Percentiles rank a stretch among this genome's conserved stretches.
Conservation (phyloP, 2,113 vertebrate species). For the Hippocampus comes region DNA sequence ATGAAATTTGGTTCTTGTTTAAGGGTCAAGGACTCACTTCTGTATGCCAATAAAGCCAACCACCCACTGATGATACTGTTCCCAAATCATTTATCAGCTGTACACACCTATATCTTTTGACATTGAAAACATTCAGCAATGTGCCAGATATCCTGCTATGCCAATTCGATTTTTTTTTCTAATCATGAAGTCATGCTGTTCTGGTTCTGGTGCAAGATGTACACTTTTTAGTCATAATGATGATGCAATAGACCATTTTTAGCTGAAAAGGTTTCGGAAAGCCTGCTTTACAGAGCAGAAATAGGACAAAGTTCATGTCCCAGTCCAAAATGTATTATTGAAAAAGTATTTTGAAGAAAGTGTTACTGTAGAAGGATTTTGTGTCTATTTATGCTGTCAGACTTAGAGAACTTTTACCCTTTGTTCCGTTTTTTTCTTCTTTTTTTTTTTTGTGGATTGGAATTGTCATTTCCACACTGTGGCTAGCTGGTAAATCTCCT, state of each 20-base stretch:
- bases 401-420: constrained; percentile 31
- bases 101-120: background rate
- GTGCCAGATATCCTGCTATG: background rate
- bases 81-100: background rate
- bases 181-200: background rate
- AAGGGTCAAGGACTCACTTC: background rate
- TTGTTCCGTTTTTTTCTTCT: constrained; percentile 33
- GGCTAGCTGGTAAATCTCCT: constrained; percentile 37
- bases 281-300: background rate
- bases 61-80: background rate
- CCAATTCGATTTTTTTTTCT: background rate
- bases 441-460: constrained; percentile 35
- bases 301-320: constrained; percentile 23
- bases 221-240: constrained; percentile 18
- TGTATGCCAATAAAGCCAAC: background rate
- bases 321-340: constrained; percentile 19
- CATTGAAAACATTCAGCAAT: background rate
- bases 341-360: constrained; percentile 34
- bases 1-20: background rate
- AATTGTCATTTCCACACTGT: constrained; percentile 41
- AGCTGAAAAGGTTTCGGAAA: background rate
- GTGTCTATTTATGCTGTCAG: constrained; percentile 31
- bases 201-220: background rate
- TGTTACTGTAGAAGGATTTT: constrained; percentile 29
- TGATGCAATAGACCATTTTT: constrained; percentile 4